Base-by-base conservation (phyloP, 2,797 vertebrate genomes). In the Melanotaenia trifasciata region DNA sequence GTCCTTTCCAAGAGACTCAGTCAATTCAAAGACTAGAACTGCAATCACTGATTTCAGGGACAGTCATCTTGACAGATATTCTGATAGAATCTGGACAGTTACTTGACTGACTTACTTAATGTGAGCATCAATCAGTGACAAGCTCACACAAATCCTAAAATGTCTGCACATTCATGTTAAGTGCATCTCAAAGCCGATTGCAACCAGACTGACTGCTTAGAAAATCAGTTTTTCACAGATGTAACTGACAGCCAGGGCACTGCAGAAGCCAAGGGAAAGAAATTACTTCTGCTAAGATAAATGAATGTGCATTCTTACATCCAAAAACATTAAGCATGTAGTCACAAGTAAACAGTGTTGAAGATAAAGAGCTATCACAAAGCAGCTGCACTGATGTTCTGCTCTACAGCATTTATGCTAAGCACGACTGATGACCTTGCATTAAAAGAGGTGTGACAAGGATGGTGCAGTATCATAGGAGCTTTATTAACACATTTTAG, bases 341-440 rank as follows among this genome's bases (percentile, higher is more conserved):
- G 43, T 45, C 43, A 40, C 38, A 40, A 40, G 20, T 47, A 20
- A 47, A n/a, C 20, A 47, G 45, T 47, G 20, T 47, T 47, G 9
- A 47, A 16, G 38, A 40, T 16, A 16, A 40, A 40, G 14, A 14
- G 14, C 38, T 40, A 40, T 40, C 38, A 40, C 16, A 40, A 40
- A 40, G 38, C 38, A 40, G 38, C 38, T 40, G 13, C 14, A 16
- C 4, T 40, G 14, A 40, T 16, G 38, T 38, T 40, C 38, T 40
- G 38, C 5, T 14, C 14, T 16, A 40, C 33, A 38, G 33, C 20
- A n/a, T 59, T 59, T 36, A 12, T 24, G 47, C 18, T 51, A 45
- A 78, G 11, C 30, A 53, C 12, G 28, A 53, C 40, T 58, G 56
- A 64, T 47, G 59, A 58, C 53, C 5, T 67, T 70, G 28, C 22